These are phyloP conservation scores for Drosophila subsilvestris DNA, from an alignment of 2,888 invertebrate species.

Conservation along the genomic window DNA sequence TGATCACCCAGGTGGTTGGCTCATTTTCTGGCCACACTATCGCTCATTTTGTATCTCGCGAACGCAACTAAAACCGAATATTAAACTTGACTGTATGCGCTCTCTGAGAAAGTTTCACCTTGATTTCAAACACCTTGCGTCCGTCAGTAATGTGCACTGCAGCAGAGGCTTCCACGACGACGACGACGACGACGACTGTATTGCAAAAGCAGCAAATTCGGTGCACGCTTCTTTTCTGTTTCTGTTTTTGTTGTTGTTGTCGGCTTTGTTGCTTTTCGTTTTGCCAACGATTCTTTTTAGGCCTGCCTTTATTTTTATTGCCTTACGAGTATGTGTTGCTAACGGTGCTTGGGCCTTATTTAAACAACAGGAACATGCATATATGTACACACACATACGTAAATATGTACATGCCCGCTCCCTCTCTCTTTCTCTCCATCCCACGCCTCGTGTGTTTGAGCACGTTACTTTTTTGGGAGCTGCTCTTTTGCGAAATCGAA, in stretches of 20 bases:
- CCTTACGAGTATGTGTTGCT: conserved; percentile 62
- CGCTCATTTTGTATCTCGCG: too few relatives aligned
- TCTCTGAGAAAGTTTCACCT: neutral
- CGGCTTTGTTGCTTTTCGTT: conserved; percentile 40
- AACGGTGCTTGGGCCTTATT: conserved; percentile 69
- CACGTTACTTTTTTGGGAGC: conserved; percentile 56
- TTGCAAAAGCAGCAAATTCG: conserved; percentile 46
- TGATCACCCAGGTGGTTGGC: neutral
- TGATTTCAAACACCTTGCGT: conserved; percentile 1
- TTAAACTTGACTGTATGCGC: neutral
- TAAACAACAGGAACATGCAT: conserved; percentile 37
- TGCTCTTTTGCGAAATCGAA: conserved; percentile 69
- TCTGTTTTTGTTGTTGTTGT: conserved; percentile 10
- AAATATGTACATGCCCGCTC: neutral
- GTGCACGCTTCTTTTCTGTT: conserved; percentile 29
- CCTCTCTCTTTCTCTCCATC: neutral
- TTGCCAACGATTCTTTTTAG: conserved; percentile 68
- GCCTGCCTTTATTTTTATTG: conserved; percentile 48
- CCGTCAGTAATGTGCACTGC: conserved; percentile 39
- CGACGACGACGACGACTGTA: conserved; percentile 41
- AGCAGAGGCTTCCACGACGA: conserved; percentile 22
- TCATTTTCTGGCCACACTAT: too few relatives aligned
- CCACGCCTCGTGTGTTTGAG: conserved; percentile 21
- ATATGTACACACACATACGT: neutral
- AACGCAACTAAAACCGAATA: neutral